Conservation (phyloP, 2,797 vertebrate genomes). For the Malacoctenus gilli region DNA sequence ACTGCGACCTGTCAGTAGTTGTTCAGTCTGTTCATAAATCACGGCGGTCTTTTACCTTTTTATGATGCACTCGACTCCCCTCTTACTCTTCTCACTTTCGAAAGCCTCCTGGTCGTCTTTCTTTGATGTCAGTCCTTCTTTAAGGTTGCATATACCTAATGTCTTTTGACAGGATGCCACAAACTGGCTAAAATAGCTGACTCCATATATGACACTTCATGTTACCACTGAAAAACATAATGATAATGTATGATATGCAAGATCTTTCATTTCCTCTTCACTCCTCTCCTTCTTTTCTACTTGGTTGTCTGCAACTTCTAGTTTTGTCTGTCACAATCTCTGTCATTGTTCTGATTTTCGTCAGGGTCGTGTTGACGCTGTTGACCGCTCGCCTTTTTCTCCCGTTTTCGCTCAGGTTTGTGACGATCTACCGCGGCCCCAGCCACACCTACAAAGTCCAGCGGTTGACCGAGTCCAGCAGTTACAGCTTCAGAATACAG, state of each 20-base stretch:
- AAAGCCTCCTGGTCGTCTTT: conserved; percentile 7
- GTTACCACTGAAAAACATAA: no score
- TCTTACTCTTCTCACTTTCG: conserved; percentile 8
- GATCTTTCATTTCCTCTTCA: no score
- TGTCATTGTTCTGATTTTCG: not conserved
- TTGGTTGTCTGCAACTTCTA: no score
- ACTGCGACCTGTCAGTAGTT: conserved; percentile 12
- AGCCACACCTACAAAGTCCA: conserved; percentile 99
- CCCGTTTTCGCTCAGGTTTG: conserved; percentile 84
- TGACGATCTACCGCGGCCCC: conserved; percentile 93
- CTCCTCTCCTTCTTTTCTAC: no score
- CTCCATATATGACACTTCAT: no score
- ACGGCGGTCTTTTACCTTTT: conserved; percentile 16
- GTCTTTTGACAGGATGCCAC: no score
- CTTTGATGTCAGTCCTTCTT: not conserved
- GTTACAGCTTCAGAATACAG: conserved; percentile 96
- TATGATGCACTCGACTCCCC: not conserved
- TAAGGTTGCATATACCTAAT: not conserved
- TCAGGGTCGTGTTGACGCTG: conserved; percentile 1
- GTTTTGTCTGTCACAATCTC: no score
- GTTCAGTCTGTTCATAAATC: conserved; percentile 40
- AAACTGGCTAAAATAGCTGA: no score
- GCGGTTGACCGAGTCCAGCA: conserved; percentile 90
- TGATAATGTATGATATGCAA: no score
- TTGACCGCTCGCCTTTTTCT: not conserved